Percentiles rank a stretch among this genome's conserved stretches.
Evolutionary conservation across 2,113 vertebrate genomes (phyloP).

Genomic region (Glaucomys volans): DNA sequence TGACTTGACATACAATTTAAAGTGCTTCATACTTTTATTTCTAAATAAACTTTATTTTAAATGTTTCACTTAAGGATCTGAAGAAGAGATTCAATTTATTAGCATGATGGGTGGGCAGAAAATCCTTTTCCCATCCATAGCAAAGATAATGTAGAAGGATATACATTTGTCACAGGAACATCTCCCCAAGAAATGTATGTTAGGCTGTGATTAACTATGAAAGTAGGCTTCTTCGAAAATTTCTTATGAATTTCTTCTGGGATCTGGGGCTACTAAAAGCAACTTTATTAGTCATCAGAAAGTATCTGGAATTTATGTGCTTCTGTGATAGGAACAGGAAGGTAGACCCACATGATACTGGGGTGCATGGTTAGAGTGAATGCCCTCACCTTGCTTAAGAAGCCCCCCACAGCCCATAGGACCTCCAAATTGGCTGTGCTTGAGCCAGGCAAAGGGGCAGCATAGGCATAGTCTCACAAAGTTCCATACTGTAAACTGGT

Average conservation of each 20-base stretch:
- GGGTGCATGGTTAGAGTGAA: rapidly evolving
- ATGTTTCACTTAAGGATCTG: slow-evolving; percentile 44
- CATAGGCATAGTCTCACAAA: not conserved
- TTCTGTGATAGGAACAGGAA: not conserved
- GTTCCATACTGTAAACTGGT: not conserved
- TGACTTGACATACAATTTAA: slow-evolving; percentile 48
- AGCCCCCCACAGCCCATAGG: rapidly evolving
- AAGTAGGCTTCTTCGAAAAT: not conserved
- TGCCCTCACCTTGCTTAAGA: not conserved
- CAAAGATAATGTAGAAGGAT: slow-evolving; percentile 8
- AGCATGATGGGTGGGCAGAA: slow-evolving; percentile 35
- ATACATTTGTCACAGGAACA: slow-evolving; percentile 48
- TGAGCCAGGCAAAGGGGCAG: rapidly evolving
- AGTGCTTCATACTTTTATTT: slow-evolving; percentile 46
- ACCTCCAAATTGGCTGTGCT: not conserved
- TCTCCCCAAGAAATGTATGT: not conserved
- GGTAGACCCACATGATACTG: not conserved
- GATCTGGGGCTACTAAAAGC: not conserved
- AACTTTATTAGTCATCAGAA: not conserved
- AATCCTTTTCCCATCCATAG: not conserved
- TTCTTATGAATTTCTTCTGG: not conserved
- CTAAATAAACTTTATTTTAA: slow-evolving; percentile 55
- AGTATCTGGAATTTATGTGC: not conserved
- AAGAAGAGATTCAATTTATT: slow-evolving; percentile 40
- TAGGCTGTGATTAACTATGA: not conserved